Evolutionary conservation across 2,888 invertebrate species (phyloP), one percentile per base, ranked within the genome.

Genomic region (Drosophila pseudotalamancana): DNA sequence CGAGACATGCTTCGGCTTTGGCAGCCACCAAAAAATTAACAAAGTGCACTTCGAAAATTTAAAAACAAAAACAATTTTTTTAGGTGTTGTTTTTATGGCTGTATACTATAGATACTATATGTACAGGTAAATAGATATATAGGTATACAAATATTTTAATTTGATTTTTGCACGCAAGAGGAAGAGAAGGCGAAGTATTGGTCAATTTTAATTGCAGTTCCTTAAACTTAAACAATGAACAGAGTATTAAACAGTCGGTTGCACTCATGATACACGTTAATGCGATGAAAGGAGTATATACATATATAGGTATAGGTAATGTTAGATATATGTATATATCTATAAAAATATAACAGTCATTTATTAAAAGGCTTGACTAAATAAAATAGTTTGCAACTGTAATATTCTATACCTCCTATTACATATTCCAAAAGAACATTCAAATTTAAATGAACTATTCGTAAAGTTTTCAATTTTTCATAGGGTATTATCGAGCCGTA

Each of bases 31-130:
- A 77, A 48, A 51, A 31, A 16, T 18, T 27, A 42, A 23, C 23
- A 39, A n/a, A 25, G 14, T 46, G 8, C 27, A 53, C 54, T 23
- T 57, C 14, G 9, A 51, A 40, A 21, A n/a, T n/a, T n/a, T n/a
- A 42, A 18, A 18, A 50, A 11, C 11, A 59, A 53, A 43, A 69
- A 34, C 50, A 45, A 53, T 35, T 70, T 73, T 78, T 75, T 55
- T 61, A 80, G 80, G 56, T 66, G 49, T 50, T 79, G 79, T 65
- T 62, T 14, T 27, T 14, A 14, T 9, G 12, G 6, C 11, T 27
- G 3, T 19, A 0, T n/a, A 9, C 23, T 11, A 23, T 12, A 18
- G n/a, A 6, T n/a, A 29, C n/a, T 21, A 1, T 9, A 6, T 32
- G 6, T 16, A 1, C 9, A 4, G 14, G 4, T 27, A 6, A 27